Evolutionary conservation across 2,113 vertebrate genomes (phyloP).

Genomic region (Syngnathus floridae): DNA sequence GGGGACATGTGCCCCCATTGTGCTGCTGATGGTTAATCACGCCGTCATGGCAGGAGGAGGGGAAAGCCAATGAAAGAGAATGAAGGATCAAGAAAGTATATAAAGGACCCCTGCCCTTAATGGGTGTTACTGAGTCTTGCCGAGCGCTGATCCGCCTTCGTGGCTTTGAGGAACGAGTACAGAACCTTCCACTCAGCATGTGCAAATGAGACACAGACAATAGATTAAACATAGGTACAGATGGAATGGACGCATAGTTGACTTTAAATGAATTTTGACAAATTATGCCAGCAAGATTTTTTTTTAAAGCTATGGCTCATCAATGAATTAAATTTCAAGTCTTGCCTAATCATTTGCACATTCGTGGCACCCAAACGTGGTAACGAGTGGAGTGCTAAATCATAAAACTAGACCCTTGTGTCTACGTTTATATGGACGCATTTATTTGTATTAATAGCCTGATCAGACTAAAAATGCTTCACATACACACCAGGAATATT

Average conservation of each 20-base stretch:
- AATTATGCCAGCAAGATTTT: background rate
- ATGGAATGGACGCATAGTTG: background rate
- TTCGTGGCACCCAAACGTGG: no score
- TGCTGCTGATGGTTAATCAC: constrained; percentile 71
- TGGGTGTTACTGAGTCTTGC: constrained; percentile 52
- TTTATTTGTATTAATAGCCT: no score
- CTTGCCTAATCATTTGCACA: no score
- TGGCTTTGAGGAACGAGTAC: constrained; percentile 35
- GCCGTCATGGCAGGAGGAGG: constrained; percentile 65
- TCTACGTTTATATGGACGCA: no score
- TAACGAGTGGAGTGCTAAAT: no score
- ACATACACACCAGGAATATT: no score
- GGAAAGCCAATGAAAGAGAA: constrained; percentile 50
- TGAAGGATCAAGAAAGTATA: constrained; percentile 54
- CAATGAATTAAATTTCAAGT: no score
- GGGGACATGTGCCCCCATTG: constrained; percentile 70
- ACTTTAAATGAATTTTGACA: background rate
- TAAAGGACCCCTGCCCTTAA: constrained; percentile 60
- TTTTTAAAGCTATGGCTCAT: background rate
- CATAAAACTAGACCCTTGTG: no score
- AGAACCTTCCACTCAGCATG: constrained; percentile 30
- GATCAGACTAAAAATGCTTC: no score
- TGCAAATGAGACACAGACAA: constrained; percentile 5
- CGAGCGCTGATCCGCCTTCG: constrained; percentile 34
- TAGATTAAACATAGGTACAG: background rate